Conservation (phyloP, 1,140 invertebrate species). For the Agrypnia vestita region DNA sequence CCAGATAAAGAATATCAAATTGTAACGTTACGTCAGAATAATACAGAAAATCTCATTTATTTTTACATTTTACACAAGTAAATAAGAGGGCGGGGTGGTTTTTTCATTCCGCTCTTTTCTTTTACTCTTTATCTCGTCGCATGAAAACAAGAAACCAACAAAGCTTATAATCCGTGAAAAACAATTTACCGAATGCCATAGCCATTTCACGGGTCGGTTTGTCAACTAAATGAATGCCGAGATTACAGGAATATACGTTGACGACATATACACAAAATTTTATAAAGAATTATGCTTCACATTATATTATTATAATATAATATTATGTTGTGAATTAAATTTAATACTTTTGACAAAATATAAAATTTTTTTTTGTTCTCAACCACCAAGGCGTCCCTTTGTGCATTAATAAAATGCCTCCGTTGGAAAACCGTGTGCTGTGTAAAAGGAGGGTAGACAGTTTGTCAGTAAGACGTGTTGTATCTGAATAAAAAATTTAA, state of each 20-base stretch:
- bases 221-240: slow-evolving; percentile 26
- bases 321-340: not conserved
- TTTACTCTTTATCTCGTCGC: slow-evolving; percentile 19
- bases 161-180: slow-evolving; percentile 37
- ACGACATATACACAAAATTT: slow-evolving; percentile 3
- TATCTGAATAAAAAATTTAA: no score
- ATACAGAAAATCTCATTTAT: not conserved
- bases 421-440: no score
- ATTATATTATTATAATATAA: slow-evolving; percentile 16
- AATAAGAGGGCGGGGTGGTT: slow-evolving; percentile 4
- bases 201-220: slow-evolving; percentile 34
- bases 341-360: no score
- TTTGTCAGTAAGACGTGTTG: no score
- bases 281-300: slow-evolving; percentile 21
- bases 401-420: no score
- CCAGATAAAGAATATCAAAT: not conserved
- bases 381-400: no score
- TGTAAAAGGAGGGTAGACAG: no score
- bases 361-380: no score
- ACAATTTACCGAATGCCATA: slow-evolving; percentile 33
- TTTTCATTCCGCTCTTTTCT: not conserved
- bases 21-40: not conserved
- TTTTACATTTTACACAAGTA: not conserved
- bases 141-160: slow-evolving; percentile 27
- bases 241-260: slow-evolving; percentile 21